phyloP scores from a whole-genome alignment of 2,888 invertebrate genomes.

The Diadromus collaris region DNA sequence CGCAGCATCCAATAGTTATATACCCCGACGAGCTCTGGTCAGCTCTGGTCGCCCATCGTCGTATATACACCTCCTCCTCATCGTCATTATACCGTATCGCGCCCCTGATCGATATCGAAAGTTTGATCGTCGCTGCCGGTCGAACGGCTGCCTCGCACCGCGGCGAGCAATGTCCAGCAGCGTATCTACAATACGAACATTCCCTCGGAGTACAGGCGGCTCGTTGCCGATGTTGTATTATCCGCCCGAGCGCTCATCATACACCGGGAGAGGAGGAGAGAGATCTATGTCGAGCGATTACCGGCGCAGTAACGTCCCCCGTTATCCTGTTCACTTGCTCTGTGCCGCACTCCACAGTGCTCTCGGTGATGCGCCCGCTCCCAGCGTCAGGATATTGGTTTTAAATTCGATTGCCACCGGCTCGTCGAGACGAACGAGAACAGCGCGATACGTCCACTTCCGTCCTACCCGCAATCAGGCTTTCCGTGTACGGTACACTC shows the following conservation, averaged over 20 bases:
- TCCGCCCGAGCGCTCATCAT: constrained; percentile 39
- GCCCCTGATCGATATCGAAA: constrained; percentile 73
- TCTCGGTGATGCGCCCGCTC: constrained; percentile 37
- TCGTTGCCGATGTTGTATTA: constrained; percentile 37
- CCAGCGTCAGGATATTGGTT: constrained; percentile 70
- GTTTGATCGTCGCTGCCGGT: constrained; percentile 69
- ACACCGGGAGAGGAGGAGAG: constrained; percentile 6
- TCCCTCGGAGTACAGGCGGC: constrained; percentile 12
- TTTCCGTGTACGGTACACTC: constrained; percentile 25
- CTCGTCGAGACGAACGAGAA: constrained; percentile 30
- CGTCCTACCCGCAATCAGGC: constrained; percentile 47
- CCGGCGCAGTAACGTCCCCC: constrained; percentile 48
- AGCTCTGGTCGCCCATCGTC: constrained; percentile 28
- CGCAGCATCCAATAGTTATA: constrained; percentile 77
- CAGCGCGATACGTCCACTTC: constrained; percentile 34
- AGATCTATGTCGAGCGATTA: constrained; percentile 54
- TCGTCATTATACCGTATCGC: constrained; percentile 63
- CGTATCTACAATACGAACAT: constrained; percentile 40
- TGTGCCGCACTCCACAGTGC: constrained; percentile 4
- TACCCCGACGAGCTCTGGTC: not conserved
- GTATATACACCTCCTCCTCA: constrained; percentile 32
- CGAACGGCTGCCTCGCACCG: constrained; percentile 48
- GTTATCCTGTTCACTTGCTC: constrained; percentile 53
- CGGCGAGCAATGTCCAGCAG: constrained; percentile 19
- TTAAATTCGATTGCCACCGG: constrained; percentile 69